Evolutionary conservation across 2,888 invertebrate genomes (phyloP), one percentile per base, ranked within the genome.

Genomic region (Cistogaster globosa): DNA sequence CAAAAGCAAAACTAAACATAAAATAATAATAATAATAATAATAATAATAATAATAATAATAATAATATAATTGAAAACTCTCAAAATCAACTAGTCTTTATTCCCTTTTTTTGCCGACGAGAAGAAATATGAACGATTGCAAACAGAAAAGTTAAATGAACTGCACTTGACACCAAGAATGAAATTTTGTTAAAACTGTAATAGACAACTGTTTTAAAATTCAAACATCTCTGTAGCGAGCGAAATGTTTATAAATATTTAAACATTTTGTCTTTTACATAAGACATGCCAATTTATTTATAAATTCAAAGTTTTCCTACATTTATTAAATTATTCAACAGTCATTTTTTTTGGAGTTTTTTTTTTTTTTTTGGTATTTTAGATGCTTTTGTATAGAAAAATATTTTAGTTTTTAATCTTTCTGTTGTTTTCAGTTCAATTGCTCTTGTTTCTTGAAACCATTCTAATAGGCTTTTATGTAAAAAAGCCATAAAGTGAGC

Each of bases 401-500:
- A 55, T 53, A 38, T 72, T 11, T 12, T 65, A 65, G 51, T 79
- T 72, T 22, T 22, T 1, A 20, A 32, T 26, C 0, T 68, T 38
- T 8, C 8, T 77, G 62, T 36, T 69, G 68, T 32, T 58, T 26
- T 51, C 69, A 32, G 32, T 32, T 32, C 32, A 32, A 12, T 42
- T 77, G 62, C 38, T 69, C 60, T 32, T 58, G 36, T 38, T 63
- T 36, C 63, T 22, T 51, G 20, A 57, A 51, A 63, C 32, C 18
- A 75, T 63, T 11, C 8, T 38, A 63, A 69, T 63, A 76, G 76
- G 76, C 69, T 65, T 76, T 82, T 57, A 76, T 76, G 69, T 76
- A 82, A 76, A 82, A 76, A 57, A 65, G 63, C 69, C 82, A 82
- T 82, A 82, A 82, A 82, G 76, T 82, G 82, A 82, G 76, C 82